Percentiles rank a stretch among this genome's conserved stretches.
Evolutionary conservation across 2,797 vertebrate species (phyloP).

Genomic region (Cheirogaleus major): DNA sequence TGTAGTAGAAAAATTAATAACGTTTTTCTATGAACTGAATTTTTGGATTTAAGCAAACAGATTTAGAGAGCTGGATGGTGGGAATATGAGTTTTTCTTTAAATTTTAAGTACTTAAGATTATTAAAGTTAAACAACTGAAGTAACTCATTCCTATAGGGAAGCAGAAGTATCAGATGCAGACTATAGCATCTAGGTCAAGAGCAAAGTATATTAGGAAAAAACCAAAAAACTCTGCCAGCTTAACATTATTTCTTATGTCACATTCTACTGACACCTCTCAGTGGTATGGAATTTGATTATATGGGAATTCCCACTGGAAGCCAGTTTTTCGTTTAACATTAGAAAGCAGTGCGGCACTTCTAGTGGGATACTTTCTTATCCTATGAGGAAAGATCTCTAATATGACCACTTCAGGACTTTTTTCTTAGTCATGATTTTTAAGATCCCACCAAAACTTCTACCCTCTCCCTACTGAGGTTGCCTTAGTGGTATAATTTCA

Average conservation of each 20-base stretch:
- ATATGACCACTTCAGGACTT: neutral
- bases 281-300: neutral
- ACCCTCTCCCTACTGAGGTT: neutral
- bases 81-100: neutral
- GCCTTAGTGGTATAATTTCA: neutral
- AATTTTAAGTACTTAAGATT: neutral
- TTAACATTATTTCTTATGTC: neutral
- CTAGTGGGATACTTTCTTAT: neutral
- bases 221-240: neutral
- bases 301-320: neutral
- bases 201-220: neutral
- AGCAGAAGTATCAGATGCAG: neutral
- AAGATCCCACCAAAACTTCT: neutral
- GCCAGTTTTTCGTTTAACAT: neutral
- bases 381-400: neutral
- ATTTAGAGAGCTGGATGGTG: neutral
- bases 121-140: conserved; percentile 25
- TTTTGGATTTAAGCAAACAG: neutral
- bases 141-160: neutral
- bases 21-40: neutral
- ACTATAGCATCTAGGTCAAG: neutral
- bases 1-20: conserved; percentile 59
- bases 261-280: neutral
- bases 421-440: neutral
- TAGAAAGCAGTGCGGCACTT: neutral